These are phyloP conservation scores for Labeo rohita DNA, from an alignment of 2,113 vertebrate species.

Conservation along the genomic window DNA sequence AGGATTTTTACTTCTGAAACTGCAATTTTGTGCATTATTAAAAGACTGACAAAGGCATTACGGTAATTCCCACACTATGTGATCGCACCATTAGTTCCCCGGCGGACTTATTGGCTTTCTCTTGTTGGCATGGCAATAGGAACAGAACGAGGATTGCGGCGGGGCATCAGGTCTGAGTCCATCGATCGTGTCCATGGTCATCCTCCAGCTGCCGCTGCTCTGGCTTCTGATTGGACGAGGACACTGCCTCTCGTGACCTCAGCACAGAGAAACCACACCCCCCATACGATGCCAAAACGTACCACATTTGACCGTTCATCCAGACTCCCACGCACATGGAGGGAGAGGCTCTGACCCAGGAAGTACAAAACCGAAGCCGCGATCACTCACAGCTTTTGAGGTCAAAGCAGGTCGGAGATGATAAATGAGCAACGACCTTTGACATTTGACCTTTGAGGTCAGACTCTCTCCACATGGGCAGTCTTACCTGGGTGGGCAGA, in stretches of 20 bases:
- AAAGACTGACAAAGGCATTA: too few species aligned
- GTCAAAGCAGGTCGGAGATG: slow-evolving; percentile 46
- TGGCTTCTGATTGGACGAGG: slow-evolving; percentile 86
- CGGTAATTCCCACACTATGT: not conserved
- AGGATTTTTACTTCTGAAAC: not conserved
- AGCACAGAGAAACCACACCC: slow-evolving; percentile 27
- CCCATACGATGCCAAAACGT: slow-evolving; percentile 28
- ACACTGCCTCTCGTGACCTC: slow-evolving; percentile 85
- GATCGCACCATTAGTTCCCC: not conserved
- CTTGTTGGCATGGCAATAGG: slow-evolving; percentile 74
- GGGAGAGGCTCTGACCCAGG: slow-evolving; percentile 33
- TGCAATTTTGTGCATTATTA: not conserved
- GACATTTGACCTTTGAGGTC: slow-evolving; percentile 42
- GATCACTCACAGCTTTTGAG: slow-evolving; percentile 38
- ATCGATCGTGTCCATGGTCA: slow-evolving; percentile 82
- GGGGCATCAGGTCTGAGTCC: slow-evolving; percentile 87
- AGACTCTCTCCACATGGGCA: slow-evolving; percentile 65
- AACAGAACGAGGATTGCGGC: slow-evolving; percentile 88
- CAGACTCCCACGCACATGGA: slow-evolving; percentile 20
- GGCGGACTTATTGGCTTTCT: slow-evolving; percentile 39
- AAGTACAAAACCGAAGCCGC: slow-evolving; percentile 34
- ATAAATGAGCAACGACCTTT: slow-evolving; percentile 48
- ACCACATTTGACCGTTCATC: slow-evolving; percentile 24
- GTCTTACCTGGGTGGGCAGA: slow-evolving; percentile 68
- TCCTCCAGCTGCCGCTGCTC: slow-evolving; percentile 84